Evolutionary conservation across 2,113 vertebrate species (phyloP).

Genomic region (Anas platyrhynchos): DNA sequence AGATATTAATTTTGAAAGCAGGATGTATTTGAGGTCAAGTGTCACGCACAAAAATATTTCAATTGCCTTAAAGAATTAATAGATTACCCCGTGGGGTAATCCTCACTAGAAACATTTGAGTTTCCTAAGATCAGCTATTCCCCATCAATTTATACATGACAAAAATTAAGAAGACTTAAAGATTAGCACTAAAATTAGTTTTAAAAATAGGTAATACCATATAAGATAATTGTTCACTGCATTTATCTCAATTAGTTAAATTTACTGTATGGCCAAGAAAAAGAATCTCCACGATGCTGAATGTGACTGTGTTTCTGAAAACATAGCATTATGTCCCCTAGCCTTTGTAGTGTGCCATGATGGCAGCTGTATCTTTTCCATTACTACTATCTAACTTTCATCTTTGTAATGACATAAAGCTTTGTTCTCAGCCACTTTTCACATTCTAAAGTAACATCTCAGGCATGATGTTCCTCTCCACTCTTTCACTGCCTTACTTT

Average conservation of each 20-base stretch:
- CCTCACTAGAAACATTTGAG: neutral
- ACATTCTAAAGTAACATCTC: neutral
- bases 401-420: neutral
- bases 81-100: neutral
- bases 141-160: neutral
- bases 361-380: neutral
- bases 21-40: neutral
- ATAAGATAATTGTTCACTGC: neutral
- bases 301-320: neutral
- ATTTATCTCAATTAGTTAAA: neutral
- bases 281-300: neutral
- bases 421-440: neutral
- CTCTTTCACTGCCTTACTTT: neutral
- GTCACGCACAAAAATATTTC: neutral
- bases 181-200: neutral
- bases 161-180: neutral
- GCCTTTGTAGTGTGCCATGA: rapidly evolving
- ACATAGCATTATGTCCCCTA: too few species aligned
- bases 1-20: neutral
- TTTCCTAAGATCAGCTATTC: neutral
- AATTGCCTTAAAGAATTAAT: neutral
- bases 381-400: neutral
- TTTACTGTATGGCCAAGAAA: neutral
- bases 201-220: neutral
- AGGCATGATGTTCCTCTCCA: neutral